Conservation (phyloP, 2,113 vertebrate species). For the Salvelinus sp. region DNA sequence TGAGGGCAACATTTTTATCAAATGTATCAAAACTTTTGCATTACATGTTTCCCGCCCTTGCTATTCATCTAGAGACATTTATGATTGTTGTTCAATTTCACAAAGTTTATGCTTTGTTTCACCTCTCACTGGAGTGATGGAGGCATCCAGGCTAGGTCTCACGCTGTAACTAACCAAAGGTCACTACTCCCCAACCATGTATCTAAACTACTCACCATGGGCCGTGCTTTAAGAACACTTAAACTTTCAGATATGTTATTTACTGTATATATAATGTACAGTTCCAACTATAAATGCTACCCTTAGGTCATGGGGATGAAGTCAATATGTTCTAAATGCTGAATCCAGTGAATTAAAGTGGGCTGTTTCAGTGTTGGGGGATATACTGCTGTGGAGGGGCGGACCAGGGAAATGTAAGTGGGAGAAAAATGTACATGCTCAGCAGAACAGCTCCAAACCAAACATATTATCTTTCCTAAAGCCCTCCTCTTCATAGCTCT, state of each 20-base stretch:
- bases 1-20: too few species aligned
- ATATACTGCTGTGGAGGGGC: slow-evolving; percentile 48
- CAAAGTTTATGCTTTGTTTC: too few species aligned
- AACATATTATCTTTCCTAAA: slow-evolving; percentile 83
- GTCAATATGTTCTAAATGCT: slow-evolving; percentile 68
- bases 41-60: too few species aligned
- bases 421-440: slow-evolving; percentile 81
- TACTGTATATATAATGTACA: slow-evolving; percentile 54
- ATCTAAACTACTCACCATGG: slow-evolving; percentile 34
- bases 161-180: slow-evolving; percentile 45
- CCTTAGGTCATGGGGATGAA: slow-evolving; percentile 66
- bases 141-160: slow-evolving; percentile 22
- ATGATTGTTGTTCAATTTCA: too few species aligned
- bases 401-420: slow-evolving; percentile 69
- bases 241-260: slow-evolving; percentile 68
- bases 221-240: slow-evolving; percentile 9
- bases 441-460: slow-evolving; percentile 81
- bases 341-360: slow-evolving; percentile 65
- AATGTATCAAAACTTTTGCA: slow-evolving; percentile 19
- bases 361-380: slow-evolving; percentile 47
- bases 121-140: slow-evolving; percentile 17
- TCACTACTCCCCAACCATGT: slow-evolving; percentile 47
- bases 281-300: slow-evolving; percentile 69
- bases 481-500: slow-evolving; percentile 85
- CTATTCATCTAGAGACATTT: too few species aligned